Percentiles rank a stretch among this genome's conserved stretches.
Conservation (phyloP, 1,140 invertebrate species). For the Zaprionus camerounensis region DNA sequence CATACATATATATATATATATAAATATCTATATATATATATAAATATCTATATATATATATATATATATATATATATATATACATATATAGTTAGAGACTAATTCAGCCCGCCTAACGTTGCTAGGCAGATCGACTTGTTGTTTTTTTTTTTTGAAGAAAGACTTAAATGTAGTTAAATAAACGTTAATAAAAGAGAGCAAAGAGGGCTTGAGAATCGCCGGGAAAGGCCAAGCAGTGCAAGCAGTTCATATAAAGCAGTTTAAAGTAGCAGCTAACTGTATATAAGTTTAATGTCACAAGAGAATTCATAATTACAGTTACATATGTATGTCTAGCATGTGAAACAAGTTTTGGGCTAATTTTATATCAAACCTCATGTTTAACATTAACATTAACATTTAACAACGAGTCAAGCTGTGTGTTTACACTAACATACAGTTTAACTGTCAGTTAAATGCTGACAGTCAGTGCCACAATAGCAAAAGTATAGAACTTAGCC, state of each 20-base stretch:
- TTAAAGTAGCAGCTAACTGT: slow-evolving; percentile 36
- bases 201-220: not conserved
- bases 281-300: slow-evolving; percentile 41
- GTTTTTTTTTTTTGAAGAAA: slow-evolving; percentile 33
- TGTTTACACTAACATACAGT: not conserved
- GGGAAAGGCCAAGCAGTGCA: slow-evolving; percentile 12
- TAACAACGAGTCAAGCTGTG: not conserved
- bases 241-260: slow-evolving; percentile 30
- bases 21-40: slow-evolving; percentile 56
- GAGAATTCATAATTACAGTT: not conserved
- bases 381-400: not conserved
- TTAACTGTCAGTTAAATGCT: not conserved
- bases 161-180: slow-evolving; percentile 19
- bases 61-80: slow-evolving; percentile 36
- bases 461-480: not conserved
- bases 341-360: not conserved
- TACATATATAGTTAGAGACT: slow-evolving; percentile 69
- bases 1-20: slow-evolving; percentile 27
- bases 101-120: slow-evolving; percentile 76
- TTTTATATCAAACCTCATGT: not conserved
- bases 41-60: not conserved
- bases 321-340: not conserved
- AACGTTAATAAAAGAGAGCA: not conserved
- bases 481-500: not conserved
- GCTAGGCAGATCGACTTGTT: slow-evolving; percentile 60